A percentile compares a stretch with the other conserved stretches of the same genome.
Conservation (phyloP, 2,888 invertebrate species). For the Doris montereyensis region DNA sequence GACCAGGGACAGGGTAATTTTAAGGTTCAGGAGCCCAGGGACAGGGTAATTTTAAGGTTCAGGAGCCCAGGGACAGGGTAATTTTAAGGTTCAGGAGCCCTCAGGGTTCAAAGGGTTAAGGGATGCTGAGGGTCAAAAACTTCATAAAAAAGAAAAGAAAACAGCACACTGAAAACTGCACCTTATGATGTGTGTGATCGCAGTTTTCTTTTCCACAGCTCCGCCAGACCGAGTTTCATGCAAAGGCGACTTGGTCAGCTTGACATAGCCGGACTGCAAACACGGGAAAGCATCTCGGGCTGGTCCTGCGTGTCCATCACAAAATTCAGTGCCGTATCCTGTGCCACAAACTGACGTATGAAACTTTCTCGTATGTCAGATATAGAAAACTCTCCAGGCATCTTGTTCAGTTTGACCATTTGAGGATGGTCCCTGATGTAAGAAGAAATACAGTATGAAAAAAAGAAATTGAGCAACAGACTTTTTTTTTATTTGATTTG, state of each 20-base stretch:
- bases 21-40: too few species aligned
- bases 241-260: conserved; percentile 54
- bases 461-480: too few species aligned
- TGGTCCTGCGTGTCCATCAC: conserved; percentile 60
- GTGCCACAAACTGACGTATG: conserved; percentile 88
- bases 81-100: too few species aligned
- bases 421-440: conserved; percentile 88
- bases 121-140: too few species aligned
- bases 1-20: too few species aligned
- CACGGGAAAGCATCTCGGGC: conserved; percentile 42
- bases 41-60: too few species aligned
- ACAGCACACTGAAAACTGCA: conserved; percentile 66
- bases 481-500: too few species aligned
- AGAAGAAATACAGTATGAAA: too few species aligned
- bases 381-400: conserved; percentile 82
- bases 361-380: conserved; percentile 94
- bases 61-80: too few species aligned
- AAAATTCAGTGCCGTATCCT: conserved; percentile 57
- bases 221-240: conserved; percentile 61
- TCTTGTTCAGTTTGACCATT: conserved; percentile 92
- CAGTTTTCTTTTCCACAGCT: conserved; percentile 78
- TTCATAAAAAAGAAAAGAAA: not conserved
- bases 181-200: conserved; percentile 91
- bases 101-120: too few species aligned
- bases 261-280: conserved; percentile 52